Base-by-base conservation (phyloP, 2,113 vertebrate species). In the Colius striatus region DNA sequence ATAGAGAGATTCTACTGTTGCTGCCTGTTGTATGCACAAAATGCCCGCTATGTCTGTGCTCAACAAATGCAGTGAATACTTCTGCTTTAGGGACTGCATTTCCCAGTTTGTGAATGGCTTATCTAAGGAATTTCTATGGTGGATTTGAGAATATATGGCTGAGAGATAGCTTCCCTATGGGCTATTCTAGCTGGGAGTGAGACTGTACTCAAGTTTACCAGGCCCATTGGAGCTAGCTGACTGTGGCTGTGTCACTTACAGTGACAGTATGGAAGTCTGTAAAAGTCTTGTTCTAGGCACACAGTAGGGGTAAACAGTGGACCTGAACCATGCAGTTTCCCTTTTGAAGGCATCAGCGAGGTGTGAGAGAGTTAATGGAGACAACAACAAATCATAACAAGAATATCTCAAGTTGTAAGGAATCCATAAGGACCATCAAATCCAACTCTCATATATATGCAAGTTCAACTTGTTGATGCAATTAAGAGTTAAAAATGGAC, bases 41-140 rank as follows among this genome's bases (percentile, higher is more conserved):
- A 57, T 17, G 4, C 34, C 43, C 62, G 38, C 82, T 45, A 8
- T 21, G 36, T 18, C 68, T 76, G 41, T 79, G 45, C 58, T 72
- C 68, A 60, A 36, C 0, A 0, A 76, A 38, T 1, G 9, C 4
- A 5, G 25, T 9, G 34, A 68, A 20, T 45, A 34, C 26, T 61
- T 86, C 43, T 60, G 0, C 34, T 67, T 72, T 6, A 67, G 38
- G 25, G 51, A 15, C 60, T 70, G 19, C 18, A 9, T 66, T 77
- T 95, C 30, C 16, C 17, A 41, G 11, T 41, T 65, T 68, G 41
- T 3, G 6, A 63, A 54, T 6, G 23, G 18, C 13, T 88, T 57
- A 36, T 36, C 19, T 54, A 38, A 71, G 57, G 45, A 85, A n/a
- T 86, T 65, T 65, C 45, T 80, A 4, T 22, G 13, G 54, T 48